Base-by-base conservation (phyloP, 2,797 vertebrate genomes). In the Melanotaenia boesemani region DNA sequence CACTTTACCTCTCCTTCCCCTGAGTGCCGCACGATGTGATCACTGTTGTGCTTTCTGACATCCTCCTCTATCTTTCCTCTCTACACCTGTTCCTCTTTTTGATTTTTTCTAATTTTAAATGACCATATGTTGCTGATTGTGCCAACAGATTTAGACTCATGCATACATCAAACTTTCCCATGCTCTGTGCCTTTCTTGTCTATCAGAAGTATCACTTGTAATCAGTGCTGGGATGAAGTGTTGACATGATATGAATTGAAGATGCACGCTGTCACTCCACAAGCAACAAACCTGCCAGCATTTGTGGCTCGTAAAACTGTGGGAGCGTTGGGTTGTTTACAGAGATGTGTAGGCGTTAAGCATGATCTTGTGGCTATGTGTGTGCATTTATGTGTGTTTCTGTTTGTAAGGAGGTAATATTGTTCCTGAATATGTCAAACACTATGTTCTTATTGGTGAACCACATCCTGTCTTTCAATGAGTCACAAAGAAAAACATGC, bases 21-120 rank as follows among this genome's bases (percentile, higher is more conserved):
- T 83, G 92, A 91, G 91, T 91, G 91, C 91, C 80, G 86, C 80
- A 88, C 73, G 87, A 93, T 91, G 85, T 89, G 86, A 95, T 95
- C 90, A 76, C 91, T 92, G 88, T 83, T 85, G 67, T 76, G 81
- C 83, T 86, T 72, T 64, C 84, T 90, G 86, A 89, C 87, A 90
- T 88, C 89, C 88, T 83, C 70, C 67, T 39, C 55, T 28, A 12
- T 67, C 69, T 70, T 69, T 59, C 55, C 50, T 58, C 48, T 69
- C 22, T 52, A 26, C 70, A 46, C 63, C 67, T 74, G 18, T 62
- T 81, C 64, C 59, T 80, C 48, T 74, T 32, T 70, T 78, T 70
- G 11, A 36, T 41, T 22, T 82, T 75, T 91, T 84, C 57, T 10
- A 70, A 37, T 71, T 52, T 85, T 75, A 70, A 57, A 66, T 57